Conservation (phyloP, 2,797 vertebrate genomes). For the Pyrocephalus nanus region DNA sequence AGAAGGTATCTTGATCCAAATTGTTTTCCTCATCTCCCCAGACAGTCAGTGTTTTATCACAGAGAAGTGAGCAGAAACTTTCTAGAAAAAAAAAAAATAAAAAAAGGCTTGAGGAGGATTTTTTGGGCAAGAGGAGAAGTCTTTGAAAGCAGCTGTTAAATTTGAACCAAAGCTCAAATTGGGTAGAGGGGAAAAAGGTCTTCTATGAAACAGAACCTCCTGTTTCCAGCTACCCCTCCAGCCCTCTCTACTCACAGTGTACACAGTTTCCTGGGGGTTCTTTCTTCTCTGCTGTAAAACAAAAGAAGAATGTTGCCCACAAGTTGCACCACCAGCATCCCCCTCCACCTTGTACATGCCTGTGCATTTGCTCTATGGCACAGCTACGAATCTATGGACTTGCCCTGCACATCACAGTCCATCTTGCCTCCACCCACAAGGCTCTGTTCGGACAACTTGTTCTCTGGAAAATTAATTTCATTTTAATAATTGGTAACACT, state of each 20-base stretch:
- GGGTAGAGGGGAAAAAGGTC: fast-evolving
- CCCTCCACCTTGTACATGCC: neutral
- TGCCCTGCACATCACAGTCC: neutral
- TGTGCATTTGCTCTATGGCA: neutral
- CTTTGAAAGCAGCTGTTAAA: neutral
- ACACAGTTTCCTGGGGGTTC: slow-evolving; percentile 71
- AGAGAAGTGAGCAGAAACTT: neutral
- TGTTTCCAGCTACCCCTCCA: neutral
- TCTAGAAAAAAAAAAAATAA: neutral
- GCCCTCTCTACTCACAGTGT: slow-evolving; percentile 72
- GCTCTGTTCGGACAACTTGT: neutral
- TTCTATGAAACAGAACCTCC: neutral
- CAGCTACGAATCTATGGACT: fast-evolving
- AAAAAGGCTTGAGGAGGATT: neutral
- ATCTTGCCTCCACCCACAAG: neutral
- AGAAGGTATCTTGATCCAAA: neutral
- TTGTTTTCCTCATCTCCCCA: neutral
- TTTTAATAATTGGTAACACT: neutral
- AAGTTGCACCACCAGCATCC: neutral
- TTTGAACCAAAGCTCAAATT: neutral
- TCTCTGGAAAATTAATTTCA: neutral
- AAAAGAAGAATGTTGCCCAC: neutral
- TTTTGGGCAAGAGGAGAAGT: neutral
- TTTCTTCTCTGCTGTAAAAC: slow-evolving; percentile 70
- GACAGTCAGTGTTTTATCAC: neutral